phyloP scores from a whole-genome alignment of 2,888 invertebrate species.

The Uropetala carovei region DNA sequence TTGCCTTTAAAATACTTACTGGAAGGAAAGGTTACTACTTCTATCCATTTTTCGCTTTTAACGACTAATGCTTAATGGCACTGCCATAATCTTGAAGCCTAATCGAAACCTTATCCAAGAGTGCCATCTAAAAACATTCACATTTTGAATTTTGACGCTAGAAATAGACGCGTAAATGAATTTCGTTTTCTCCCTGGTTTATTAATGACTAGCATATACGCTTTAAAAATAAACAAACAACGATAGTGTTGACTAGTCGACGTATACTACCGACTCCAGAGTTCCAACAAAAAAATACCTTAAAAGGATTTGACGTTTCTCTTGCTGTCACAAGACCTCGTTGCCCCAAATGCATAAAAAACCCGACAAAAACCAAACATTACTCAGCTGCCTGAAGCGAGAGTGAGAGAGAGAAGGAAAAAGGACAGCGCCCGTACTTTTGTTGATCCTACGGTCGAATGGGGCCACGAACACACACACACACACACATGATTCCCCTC shows the following conservation, averaged over 20 bases:
- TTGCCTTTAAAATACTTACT: no score
- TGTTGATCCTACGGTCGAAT: constrained; percentile 1
- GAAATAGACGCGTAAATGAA: no score
- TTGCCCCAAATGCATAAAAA: constrained; percentile 2
- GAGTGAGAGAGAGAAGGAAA: not conserved
- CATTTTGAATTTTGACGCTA: no score
- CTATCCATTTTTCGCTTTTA: no score
- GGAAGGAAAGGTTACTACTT: no score
- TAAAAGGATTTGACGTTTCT: not conserved
- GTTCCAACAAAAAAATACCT: not conserved
- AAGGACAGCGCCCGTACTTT: not conserved
- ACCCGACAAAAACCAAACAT: not conserved
- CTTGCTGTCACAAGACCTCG: not conserved
- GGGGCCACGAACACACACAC: not conserved
- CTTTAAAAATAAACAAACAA: no score
- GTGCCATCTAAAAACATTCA: no score
- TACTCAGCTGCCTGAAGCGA: not conserved
- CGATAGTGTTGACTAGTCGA: not conserved
- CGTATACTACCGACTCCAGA: not conserved
- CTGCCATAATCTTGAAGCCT: no score
- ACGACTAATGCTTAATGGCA: no score
- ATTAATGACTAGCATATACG: no score
- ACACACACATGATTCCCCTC: not conserved
- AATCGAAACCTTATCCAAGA: no score
- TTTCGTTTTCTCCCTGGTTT: no score